Base-by-base conservation (phyloP, 2,797 vertebrate species). In the Tympanoctomys barrerae region DNA sequence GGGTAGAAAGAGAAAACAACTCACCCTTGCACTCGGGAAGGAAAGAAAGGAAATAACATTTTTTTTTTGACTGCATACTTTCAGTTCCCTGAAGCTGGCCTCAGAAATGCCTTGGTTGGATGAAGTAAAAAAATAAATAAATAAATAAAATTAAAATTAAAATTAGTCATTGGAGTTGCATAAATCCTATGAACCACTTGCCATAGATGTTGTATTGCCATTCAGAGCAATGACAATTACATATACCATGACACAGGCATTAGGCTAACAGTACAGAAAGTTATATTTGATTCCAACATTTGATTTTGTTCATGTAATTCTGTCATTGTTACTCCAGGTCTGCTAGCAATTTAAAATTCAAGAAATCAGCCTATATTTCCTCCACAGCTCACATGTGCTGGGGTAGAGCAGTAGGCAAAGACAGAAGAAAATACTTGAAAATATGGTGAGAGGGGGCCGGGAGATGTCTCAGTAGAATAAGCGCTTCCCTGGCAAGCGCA, bases 21-120 rank as follows among this genome's bases (percentile, higher is more conserved):
- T 66, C 14, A 24, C 14, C 46, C 21, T 21, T 49, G 12, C 33
- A 70, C 59, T 94, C 94, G 42, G 64, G 61, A 94, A 18, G 9
- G 57, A 75, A 79, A 94, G 26, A 82, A 77, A 36, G 39, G 39
- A 93, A 89, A 70, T 64, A 78, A 46, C 19, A 9, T 68, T 39
- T 91, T 42, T 39, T 91, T 42, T 90, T 66, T 77, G 36, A 88
- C 61, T 54, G 42, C 5, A 54, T 89, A n/a, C 66, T 81, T 62
- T 86, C 79, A 42, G 71, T 59, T 86, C 33, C 68, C 49, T 82
- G 61, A 95, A 91, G 22, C 42, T 85, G 46, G 22, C 59, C 82
- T 89, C 89, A 87, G 52, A 86, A 87, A 90, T 80, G 26, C 22
- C 70, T 64, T 88, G n/a, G 42, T 31, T 90, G 91, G 28, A 39